Evolutionary conservation across 2,888 invertebrate species (phyloP).

Genomic region (Mycalesis mineus): DNA sequence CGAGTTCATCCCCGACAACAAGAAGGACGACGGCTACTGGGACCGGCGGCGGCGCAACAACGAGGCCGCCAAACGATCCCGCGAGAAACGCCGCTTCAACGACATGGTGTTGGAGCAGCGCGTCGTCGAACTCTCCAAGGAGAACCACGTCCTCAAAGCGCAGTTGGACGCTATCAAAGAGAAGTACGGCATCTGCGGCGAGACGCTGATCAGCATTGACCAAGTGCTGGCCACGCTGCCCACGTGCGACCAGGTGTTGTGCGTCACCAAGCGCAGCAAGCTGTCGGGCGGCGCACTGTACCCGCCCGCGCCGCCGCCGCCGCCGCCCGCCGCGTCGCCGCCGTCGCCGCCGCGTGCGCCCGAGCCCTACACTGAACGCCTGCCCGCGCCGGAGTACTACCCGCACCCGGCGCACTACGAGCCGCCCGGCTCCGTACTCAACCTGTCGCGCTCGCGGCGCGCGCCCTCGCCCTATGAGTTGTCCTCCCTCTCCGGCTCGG

Average conservation of each 20-base stretch:
- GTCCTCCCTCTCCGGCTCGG: slow-evolving; percentile 84
- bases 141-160: slow-evolving; percentile 95
- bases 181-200: slow-evolving; percentile 93
- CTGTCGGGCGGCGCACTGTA: slow-evolving; percentile 70
- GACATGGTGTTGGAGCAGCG: slow-evolving; percentile 97
- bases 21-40: slow-evolving; percentile 99
- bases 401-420: slow-evolving; percentile 77
- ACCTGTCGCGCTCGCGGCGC: slow-evolving; percentile 82
- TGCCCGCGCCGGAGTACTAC: slow-evolving; percentile 71
- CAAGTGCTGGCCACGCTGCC: slow-evolving; percentile 92
- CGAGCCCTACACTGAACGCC: slow-evolving; percentile 68
- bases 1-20: slow-evolving; percentile 97
- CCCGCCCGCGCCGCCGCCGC: slow-evolving; percentile 76
- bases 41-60: slow-evolving; percentile 96
- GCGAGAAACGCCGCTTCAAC: slow-evolving; percentile 97
- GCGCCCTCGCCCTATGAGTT: slow-evolving; percentile 89
- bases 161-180: slow-evolving; percentile 95
- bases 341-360: slow-evolving; percentile 76
- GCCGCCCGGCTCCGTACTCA: slow-evolving; percentile 83
- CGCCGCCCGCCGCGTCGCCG: slow-evolving; percentile 71
- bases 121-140: slow-evolving; percentile 95
- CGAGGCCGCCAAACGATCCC: slow-evolving; percentile 96
- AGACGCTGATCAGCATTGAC: slow-evolving; percentile 90
- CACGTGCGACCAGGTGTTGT: slow-evolving; percentile 89
- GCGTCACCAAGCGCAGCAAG: slow-evolving; percentile 85